phyloP scores from a whole-genome alignment of 2,797 vertebrate species.

The Gymnoscopelus microlampas region DNA sequence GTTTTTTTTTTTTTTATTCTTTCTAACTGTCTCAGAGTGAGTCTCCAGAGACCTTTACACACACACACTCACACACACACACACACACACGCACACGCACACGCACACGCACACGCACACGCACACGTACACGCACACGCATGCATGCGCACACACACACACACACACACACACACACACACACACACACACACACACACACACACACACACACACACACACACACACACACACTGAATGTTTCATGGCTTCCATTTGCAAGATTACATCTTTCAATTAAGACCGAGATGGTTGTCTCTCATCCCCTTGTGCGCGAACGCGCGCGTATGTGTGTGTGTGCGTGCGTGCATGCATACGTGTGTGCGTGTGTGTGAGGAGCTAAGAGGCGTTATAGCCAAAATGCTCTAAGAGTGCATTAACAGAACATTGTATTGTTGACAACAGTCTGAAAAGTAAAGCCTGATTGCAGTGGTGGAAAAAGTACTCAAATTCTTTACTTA shows the following conservation, averaged over 20 bases:
- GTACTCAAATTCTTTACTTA: too few relatives aligned
- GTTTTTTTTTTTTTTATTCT: background rate
- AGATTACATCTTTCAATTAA: constrained; percentile 80
- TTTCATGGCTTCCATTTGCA: constrained; percentile 74
- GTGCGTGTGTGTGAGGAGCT: constrained; percentile 1
- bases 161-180: too few relatives aligned
- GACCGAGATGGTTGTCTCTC: constrained; percentile 68
- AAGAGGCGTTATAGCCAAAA: constrained; percentile 13
- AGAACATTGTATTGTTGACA: background rate
- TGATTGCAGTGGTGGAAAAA: too few relatives aligned
- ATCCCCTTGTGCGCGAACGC: background rate
- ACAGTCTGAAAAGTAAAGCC: too few relatives aligned
- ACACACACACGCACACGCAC: too few relatives aligned
- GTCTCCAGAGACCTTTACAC: constrained; percentile 44
- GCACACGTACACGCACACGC: too few relatives aligned
- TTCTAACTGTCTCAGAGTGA: constrained; percentile 44
- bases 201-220: too few relatives aligned
- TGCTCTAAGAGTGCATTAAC: constrained; percentile 39
- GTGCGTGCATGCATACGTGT: background rate
- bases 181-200: too few relatives aligned
- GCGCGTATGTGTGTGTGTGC: background rate
- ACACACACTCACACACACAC: too few relatives aligned
- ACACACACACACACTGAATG: constrained; percentile 41
- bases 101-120: too few relatives aligned
- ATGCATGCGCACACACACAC: too few relatives aligned